Percentiles rank a stretch among this genome's conserved stretches.
Evolutionary conservation across 2,797 vertebrate genomes (phyloP).

Genomic region (Vireo griseus): DNA sequence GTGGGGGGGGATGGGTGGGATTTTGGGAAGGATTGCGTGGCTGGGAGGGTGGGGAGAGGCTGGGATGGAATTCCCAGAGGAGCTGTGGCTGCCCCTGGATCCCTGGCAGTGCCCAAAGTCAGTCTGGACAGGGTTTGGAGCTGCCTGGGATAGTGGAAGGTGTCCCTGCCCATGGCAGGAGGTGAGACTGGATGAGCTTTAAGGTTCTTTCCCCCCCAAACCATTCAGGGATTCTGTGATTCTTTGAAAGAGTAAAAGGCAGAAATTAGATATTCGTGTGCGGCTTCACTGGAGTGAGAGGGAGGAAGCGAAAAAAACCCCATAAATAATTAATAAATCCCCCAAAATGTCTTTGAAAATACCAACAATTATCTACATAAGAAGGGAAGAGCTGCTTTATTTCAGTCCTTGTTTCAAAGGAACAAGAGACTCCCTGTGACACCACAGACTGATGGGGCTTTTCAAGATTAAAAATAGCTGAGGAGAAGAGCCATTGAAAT

Average conservation of each 20-base stretch:
- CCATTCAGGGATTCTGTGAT: background rate
- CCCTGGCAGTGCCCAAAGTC: background rate
- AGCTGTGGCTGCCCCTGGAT: background rate
- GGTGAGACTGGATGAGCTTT: accelerated
- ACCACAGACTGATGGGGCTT: conserved; percentile 23
- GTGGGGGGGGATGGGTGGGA: accelerated
- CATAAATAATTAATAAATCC: background rate
- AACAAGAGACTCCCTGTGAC: conserved; percentile 13
- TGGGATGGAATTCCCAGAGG: accelerated
- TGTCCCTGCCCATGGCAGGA: background rate
- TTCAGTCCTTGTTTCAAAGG: conserved; percentile 31
- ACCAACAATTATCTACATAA: conserved; percentile 5
- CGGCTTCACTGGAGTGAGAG: background rate
- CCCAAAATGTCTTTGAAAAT: conserved; percentile 20
- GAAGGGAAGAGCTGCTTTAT: conserved; percentile 12
- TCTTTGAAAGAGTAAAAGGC: background rate
- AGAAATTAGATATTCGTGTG: background rate
- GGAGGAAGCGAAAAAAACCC: accelerated
- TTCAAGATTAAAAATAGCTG: conserved; percentile 62
- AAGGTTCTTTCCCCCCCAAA: background rate
- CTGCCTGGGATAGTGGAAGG: accelerated
- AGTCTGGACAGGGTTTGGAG: accelerated
- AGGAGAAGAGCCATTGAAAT: conserved; percentile 57
- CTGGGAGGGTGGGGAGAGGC: background rate
- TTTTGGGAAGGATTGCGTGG: background rate